A percentile compares a stretch with the other conserved stretches of the same genome.
Conservation (phyloP, 2,797 vertebrate species). For the Pangasius mekongensis region DNA sequence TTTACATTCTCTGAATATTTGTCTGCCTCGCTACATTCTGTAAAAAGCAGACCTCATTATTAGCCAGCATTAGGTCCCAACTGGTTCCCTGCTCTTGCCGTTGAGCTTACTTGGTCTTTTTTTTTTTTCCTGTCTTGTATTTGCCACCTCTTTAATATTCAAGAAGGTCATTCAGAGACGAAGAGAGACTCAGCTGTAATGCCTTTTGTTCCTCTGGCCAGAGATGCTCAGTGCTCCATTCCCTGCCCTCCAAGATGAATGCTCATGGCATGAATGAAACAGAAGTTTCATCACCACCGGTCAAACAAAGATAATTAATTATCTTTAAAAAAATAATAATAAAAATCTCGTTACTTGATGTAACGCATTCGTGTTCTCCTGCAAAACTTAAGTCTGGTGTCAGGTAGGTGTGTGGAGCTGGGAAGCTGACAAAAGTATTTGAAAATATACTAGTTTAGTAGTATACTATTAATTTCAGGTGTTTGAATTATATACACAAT, state of each 20-base stretch:
- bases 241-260: background rate
- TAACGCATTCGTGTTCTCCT: slow-evolving; percentile 33
- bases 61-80: slow-evolving; percentile 24
- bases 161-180: slow-evolving; percentile 30
- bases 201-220: slow-evolving; percentile 33
- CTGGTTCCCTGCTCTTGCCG: background rate
- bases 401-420: background rate
- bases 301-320: slow-evolving; percentile 51
- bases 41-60: slow-evolving; percentile 26
- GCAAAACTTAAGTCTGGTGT: background rate
- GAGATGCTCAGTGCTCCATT: slow-evolving; percentile 8
- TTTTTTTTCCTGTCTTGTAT: slow-evolving; percentile 35
- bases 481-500: background rate
- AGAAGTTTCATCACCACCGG: slow-evolving; percentile 51
- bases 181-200: slow-evolving; percentile 38
- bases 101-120: background rate
- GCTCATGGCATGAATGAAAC: slow-evolving; percentile 30
- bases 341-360: slow-evolving; percentile 20
- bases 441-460: background rate
- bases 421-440: too few species aligned
- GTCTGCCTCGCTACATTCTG: background rate
- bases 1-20: background rate
- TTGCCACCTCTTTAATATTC: slow-evolving; percentile 36
- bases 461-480: background rate
- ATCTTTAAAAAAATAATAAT: too few species aligned